A percentile compares a stretch with the other conserved stretches of the same genome.
phyloP scores from a whole-genome alignment of 1,140 invertebrate species.

The Drosophila kanapiae region DNA sequence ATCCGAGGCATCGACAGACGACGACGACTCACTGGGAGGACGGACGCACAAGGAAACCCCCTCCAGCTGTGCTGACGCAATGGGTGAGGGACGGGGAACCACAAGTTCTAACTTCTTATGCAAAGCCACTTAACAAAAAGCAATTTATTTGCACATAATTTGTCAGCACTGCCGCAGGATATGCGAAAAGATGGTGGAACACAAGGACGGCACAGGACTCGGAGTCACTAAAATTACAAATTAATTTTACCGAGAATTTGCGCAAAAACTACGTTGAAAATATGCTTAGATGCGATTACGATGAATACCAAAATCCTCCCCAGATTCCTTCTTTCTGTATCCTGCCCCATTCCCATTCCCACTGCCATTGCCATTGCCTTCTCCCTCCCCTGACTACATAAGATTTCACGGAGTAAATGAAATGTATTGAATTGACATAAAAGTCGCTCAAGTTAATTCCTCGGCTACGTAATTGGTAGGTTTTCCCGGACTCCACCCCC shows the following conservation, averaged over 20 bases:
- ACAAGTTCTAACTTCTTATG: conserved; percentile 76
- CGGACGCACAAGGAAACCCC: conserved; percentile 22
- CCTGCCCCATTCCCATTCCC: too few relatives aligned
- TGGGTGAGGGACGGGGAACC: conserved; percentile 26
- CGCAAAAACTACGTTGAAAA: conserved; percentile 75
- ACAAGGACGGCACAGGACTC: conserved; percentile 11
- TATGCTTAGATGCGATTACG: conserved; percentile 54
- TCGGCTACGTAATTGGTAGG: conserved; percentile 78
- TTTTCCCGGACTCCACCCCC: conserved; percentile 21
- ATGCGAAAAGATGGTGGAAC: conserved; percentile 56
- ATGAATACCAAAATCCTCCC: conserved; percentile 29
- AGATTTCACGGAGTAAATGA: conserved; percentile 70
- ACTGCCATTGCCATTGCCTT: background rate
- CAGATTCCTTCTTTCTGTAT: background rate
- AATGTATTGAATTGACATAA: conserved; percentile 84
- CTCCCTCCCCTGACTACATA: background rate
- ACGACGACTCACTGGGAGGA: conserved; percentile 27
- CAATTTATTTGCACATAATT: conserved; percentile 84
- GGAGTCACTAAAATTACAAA: conserved; percentile 77
- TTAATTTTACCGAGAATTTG: conserved; percentile 79
- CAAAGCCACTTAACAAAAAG: conserved; percentile 84
- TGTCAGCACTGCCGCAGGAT: conserved; percentile 76
- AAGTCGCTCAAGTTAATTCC: conserved; percentile 83
- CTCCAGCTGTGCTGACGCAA: conserved; percentile 15
- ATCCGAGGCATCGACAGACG: conserved; percentile 31